Evolutionary conservation across 1,140 invertebrate genomes (phyloP).

Genomic region (Musca vetustissima): DNA sequence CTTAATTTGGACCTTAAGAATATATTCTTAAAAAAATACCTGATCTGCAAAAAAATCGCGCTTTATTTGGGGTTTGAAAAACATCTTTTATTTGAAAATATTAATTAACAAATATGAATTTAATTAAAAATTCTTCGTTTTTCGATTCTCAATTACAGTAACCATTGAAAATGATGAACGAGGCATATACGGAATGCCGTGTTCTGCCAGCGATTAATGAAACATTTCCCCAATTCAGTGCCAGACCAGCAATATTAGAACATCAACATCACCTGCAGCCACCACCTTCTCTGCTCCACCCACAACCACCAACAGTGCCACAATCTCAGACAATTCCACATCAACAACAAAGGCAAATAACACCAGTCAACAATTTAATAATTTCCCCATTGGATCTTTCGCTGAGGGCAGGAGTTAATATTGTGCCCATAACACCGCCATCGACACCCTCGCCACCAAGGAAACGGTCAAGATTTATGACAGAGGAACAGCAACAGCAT

Average conservation of each 20-base stretch:
- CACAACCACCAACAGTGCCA: too few relatives aligned
- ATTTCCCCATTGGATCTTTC: slow-evolving; percentile 62
- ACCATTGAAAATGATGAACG: slow-evolving; percentile 30
- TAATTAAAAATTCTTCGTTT: too few relatives aligned
- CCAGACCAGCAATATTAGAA: not conserved
- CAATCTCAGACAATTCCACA: slow-evolving; percentile 2
- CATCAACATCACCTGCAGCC: not conserved
- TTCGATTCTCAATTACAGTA: not conserved
- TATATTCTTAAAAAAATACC: too few relatives aligned
- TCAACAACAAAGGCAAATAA: slow-evolving; percentile 32
- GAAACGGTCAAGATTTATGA: slow-evolving; percentile 58
- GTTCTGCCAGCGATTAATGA: slow-evolving; percentile 52
- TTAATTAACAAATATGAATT: too few relatives aligned
- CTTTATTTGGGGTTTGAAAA: too few relatives aligned
- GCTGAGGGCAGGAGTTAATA: slow-evolving; percentile 55
- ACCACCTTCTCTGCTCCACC: not conserved
- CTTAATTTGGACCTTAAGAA: too few relatives aligned
- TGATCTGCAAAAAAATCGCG: too few relatives aligned
- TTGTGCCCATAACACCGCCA: slow-evolving; percentile 63
- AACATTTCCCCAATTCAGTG: slow-evolving; percentile 52
- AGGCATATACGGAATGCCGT: slow-evolving; percentile 44
- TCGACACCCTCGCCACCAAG: slow-evolving; percentile 62
- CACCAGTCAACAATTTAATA: slow-evolving; percentile 27
- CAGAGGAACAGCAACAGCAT: slow-evolving; percentile 46
- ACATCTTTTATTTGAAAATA: too few relatives aligned